Evolutionary conservation across 2,888 invertebrate species (phyloP).

Genomic region (Epicampocera succincta): DNA sequence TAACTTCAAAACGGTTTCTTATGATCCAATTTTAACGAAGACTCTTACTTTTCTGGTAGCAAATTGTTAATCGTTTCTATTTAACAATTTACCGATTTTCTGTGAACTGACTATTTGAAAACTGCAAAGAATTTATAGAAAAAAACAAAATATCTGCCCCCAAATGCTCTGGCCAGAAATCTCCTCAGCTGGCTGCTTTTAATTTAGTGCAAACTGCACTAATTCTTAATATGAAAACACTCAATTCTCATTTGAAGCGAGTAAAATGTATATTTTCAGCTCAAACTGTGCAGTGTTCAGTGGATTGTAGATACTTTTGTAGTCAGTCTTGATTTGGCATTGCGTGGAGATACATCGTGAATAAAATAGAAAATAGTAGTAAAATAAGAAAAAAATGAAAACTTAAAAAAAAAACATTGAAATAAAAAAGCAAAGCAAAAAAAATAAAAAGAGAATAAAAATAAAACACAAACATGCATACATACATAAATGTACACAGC

Average conservation of each 20-base stretch:
- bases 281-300: conserved; percentile 36
- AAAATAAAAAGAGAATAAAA: conserved; percentile 56
- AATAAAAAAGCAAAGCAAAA: conserved; percentile 39
- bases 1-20: no score
- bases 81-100: no score
- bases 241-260: conserved; percentile 39
- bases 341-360: conserved; percentile 74
- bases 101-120: no score
- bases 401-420: conserved; percentile 39
- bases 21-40: no score
- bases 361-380: conserved; percentile 18
- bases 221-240: conserved; percentile 3
- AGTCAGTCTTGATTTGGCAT: conserved; percentile 76
- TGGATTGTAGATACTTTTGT: conserved; percentile 43
- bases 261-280: conserved; percentile 25
- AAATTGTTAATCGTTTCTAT: no score
- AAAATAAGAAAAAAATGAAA: conserved; percentile 41
- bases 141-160: no score
- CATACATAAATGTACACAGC: conserved; percentile 5
- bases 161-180: no score
- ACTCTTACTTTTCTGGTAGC: no score
- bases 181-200: no score
- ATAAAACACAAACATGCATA: conserved; percentile 38
- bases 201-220: not conserved
- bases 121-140: no score